phyloP scores from a whole-genome alignment of 2,113 vertebrate genomes.

The Nerophis lumbriciformis region DNA sequence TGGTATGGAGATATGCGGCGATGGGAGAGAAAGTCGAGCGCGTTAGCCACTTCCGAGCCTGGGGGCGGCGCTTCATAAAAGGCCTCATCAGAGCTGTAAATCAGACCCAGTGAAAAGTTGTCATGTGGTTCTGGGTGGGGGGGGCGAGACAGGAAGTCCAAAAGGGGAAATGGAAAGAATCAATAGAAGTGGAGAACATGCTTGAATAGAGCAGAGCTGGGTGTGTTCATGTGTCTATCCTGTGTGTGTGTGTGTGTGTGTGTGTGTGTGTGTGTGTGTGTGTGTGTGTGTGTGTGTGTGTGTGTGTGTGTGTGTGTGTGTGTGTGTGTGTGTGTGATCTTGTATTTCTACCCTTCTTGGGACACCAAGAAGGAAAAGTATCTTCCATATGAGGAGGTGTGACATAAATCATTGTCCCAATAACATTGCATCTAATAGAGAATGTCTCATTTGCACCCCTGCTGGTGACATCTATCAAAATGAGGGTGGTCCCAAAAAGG shows the following conservation, averaged over 20 bases:
- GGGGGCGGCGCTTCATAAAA: conserved; percentile 4
- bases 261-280: conserved; percentile 15
- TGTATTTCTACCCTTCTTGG: too few relatives aligned
- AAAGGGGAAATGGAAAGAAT: conserved; percentile 22
- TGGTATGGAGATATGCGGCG: conserved; percentile 27
- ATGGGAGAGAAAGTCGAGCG: conserved; percentile 15
- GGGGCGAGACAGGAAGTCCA: conserved; percentile 23
- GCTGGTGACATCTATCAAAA: too few relatives aligned
- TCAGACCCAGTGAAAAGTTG: conserved; percentile 20
- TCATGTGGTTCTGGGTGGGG: conserved; percentile 1
- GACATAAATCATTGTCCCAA: too few relatives aligned
- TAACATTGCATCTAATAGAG: too few relatives aligned
- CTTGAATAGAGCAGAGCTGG: conserved; percentile 24
- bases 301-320: conserved; percentile 10
- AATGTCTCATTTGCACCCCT: too few relatives aligned
- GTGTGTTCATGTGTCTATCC: conserved; percentile 14
- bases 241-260: conserved; percentile 17
- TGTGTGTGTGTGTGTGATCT: conserved; percentile 6
- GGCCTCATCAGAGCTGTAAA: conserved; percentile 19
- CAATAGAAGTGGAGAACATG: conserved; percentile 31
- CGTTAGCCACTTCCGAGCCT: conserved; percentile 9
- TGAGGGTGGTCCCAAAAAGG: too few relatives aligned
- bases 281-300: conserved; percentile 10
- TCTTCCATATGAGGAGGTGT: too few relatives aligned
- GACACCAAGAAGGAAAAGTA: too few relatives aligned